A percentile compares a stretch with the other conserved stretches of the same genome.
Conservation (phyloP, 2,888 invertebrate species). For the Flabesymbios commensalis region DNA sequence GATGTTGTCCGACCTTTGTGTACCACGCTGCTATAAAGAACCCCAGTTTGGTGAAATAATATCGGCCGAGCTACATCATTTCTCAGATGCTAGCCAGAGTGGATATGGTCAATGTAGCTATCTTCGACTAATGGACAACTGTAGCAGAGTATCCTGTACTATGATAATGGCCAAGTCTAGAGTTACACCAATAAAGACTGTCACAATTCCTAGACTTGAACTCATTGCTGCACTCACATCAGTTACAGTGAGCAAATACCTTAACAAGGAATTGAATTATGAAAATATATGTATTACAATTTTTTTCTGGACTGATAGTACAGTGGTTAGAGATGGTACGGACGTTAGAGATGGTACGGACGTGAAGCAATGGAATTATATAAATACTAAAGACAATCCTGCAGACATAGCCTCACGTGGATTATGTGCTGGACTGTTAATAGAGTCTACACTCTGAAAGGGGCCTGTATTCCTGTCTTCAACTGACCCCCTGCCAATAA, state of each 20-base stretch:
- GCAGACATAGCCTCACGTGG: slow-evolving; percentile 35
- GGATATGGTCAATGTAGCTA: slow-evolving; percentile 8
- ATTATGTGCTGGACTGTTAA: slow-evolving; percentile 5
- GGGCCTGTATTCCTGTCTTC: slow-evolving; percentile 1
- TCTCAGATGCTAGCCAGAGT: slow-evolving; percentile 10
- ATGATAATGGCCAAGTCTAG: slow-evolving; percentile 25
- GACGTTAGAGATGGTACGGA: slow-evolving; percentile 26
- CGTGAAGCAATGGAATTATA: slow-evolving; percentile 33
- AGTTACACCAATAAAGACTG: slow-evolving; percentile 30
- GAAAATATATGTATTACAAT: neutral
- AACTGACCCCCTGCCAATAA: neutral
- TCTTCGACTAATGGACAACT: neutral
- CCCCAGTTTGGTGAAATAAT: neutral
- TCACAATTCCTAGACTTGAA: slow-evolving; percentile 35
- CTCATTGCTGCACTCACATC: slow-evolving; percentile 28
- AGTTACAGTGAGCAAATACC: neutral
- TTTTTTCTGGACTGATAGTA: slow-evolving; percentile 32
- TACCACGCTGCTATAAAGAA: slow-evolving; percentile 13
- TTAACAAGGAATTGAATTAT: neutral
- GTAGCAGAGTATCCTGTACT: neutral
- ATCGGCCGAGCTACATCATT: neutral
- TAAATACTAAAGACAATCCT: slow-evolving; percentile 30
- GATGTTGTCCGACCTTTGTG: neutral
- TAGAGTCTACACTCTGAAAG: neutral
- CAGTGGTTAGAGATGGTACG: slow-evolving; percentile 35